Percentiles rank a stretch among this genome's conserved stretches.
Evolutionary conservation across 2,888 invertebrate species (phyloP).

Genomic region (Cantharis rustica): DNA sequence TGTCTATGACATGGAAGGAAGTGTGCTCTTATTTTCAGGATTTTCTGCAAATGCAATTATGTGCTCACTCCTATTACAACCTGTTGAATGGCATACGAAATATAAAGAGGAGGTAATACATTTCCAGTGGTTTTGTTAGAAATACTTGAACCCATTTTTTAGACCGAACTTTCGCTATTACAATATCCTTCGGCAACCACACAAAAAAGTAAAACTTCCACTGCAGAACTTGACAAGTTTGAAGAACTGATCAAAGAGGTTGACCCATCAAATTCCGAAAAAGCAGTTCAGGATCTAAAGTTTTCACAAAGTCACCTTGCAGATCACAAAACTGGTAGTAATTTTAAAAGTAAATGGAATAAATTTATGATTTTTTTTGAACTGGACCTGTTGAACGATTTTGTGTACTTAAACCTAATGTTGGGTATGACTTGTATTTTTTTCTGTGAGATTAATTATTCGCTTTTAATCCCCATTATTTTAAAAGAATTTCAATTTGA

Average conservation of each 20-base stretch:
- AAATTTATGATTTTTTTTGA: slow-evolving; percentile 67
- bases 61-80: slow-evolving; percentile 71
- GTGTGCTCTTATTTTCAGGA: slow-evolving; percentile 70
- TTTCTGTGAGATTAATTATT: slow-evolving; percentile 75
- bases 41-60: slow-evolving; percentile 71
- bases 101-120: slow-evolving; percentile 43
- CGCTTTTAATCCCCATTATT: slow-evolving; percentile 74
- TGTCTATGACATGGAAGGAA: slow-evolving; percentile 67
- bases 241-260: background rate
- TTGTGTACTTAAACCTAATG: slow-evolving; percentile 71
- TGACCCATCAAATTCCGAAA: background rate
- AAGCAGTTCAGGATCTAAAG: background rate
- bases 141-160: background rate
- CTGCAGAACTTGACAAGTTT: background rate
- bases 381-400: slow-evolving; percentile 70
- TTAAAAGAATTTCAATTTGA: slow-evolving; percentile 68
- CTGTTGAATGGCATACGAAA: slow-evolving; percentile 74
- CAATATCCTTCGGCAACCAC: background rate
- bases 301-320: background rate
- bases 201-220: background rate
- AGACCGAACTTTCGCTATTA: background rate
- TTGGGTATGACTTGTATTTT: slow-evolving; percentile 72
- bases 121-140: background rate
- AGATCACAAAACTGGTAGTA: background rate
- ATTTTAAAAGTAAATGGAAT: background rate